phyloP scores from a whole-genome alignment of 2,797 vertebrate species.

The Todus mexicanus region DNA sequence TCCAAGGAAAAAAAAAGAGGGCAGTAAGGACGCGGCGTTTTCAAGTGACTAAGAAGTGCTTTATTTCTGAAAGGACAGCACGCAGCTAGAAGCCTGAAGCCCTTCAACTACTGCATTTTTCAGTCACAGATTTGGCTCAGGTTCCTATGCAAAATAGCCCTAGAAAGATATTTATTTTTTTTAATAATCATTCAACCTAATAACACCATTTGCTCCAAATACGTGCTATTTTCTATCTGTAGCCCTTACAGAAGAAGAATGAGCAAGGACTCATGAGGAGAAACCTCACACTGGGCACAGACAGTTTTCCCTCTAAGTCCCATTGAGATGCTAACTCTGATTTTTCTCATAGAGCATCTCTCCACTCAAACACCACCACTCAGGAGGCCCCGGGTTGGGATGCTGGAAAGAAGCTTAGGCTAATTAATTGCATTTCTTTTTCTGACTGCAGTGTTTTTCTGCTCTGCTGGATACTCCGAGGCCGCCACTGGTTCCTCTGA shows the following conservation, averaged over 20 bases:
- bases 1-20: conserved; percentile 7
- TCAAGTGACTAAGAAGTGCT: neutral
- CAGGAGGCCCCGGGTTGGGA: neutral
- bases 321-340: neutral
- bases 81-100: neutral
- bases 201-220: neutral
- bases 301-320: neutral
- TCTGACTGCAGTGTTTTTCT: conserved; percentile 19
- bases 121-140: neutral
- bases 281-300: neutral
- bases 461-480: conserved; percentile 32
- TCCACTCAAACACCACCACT: neutral
- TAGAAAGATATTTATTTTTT: neutral
- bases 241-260: neutral
- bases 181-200: neutral
- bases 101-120: neutral
- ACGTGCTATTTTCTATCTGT: neutral
- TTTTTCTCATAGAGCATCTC: neutral
- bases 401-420: neutral
- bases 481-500: conserved; percentile 8
- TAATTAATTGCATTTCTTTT: conserved; percentile 44
- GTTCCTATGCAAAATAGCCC: neutral
- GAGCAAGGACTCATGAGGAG: neutral
- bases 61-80: neutral
- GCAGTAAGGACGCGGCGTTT: neutral